A percentile compares a stretch with the other conserved stretches of the same genome.
phyloP scores from a whole-genome alignment of 2,888 invertebrate genomes.

The Ommatoiulus sabulosus region DNA sequence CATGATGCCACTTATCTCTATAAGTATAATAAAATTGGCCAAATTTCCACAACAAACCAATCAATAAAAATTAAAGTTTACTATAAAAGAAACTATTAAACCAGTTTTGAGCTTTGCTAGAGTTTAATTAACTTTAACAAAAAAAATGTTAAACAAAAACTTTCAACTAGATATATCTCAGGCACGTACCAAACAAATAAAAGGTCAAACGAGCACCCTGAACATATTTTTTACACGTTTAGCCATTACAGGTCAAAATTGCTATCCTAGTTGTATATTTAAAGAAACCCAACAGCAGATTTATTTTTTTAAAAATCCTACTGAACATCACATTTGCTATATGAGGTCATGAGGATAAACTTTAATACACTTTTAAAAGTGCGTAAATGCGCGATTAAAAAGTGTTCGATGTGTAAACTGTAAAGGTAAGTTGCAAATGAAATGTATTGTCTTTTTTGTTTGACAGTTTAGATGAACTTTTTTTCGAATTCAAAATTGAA shows the following conservation, averaged over 20 bases:
- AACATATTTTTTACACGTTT: neutral
- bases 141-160: neutral
- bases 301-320: too few species aligned
- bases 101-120: neutral
- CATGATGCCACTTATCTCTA: too few species aligned
- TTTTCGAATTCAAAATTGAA: neutral
- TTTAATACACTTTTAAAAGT: too few species aligned
- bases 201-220: neutral
- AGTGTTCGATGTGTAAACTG: neutral
- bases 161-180: neutral
- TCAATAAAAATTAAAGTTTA: neutral
- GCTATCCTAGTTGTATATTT: neutral
- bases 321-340: too few species aligned
- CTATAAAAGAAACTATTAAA: neutral
- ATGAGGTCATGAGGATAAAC: too few species aligned
- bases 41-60: too few species aligned
- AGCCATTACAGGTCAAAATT: constrained; percentile 7
- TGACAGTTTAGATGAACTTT: neutral
- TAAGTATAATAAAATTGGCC: neutral
- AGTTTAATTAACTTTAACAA: neutral
- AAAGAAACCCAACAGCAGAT: neutral
- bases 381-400: too few species aligned
- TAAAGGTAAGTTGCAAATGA: neutral
- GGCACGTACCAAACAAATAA: neutral
- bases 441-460: neutral